Percentiles rank a stretch among this genome's conserved stretches.
Conservation (phyloP, 2,888 invertebrate genomes). For the Xestia c-nigrum region DNA sequence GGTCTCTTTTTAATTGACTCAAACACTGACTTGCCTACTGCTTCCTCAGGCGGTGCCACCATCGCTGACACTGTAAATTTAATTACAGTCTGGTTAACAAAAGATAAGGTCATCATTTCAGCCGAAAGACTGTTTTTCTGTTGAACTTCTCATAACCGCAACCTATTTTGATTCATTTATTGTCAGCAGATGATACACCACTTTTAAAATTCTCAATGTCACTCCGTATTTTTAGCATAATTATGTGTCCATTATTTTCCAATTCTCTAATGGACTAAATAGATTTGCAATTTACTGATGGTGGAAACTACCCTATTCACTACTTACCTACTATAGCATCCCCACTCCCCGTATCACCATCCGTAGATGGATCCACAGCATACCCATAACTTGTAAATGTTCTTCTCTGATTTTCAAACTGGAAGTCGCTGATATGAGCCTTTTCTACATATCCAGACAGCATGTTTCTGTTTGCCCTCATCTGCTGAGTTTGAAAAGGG, state of each 20-base stretch:
- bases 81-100: no score
- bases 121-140: no score
- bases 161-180: no score
- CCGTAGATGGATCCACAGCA: conserved; percentile 98
- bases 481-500: conserved; percentile 97
- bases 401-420: conserved; percentile 98
- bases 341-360: conserved; percentile 85
- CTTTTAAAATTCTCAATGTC: no score
- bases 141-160: neutral
- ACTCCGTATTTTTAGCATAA: no score
- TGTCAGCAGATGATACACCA: no score
- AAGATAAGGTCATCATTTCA: no score
- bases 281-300: no score
- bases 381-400: conserved; percentile 99
- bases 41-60: conserved; percentile 92
- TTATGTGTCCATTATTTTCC: no score
- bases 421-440: conserved; percentile 98
- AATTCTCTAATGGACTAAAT: no score
- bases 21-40: conserved; percentile 96
- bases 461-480: conserved; percentile 96
- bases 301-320: no score
- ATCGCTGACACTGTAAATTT: conserved; percentile 88
- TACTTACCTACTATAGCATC: conserved; percentile 88
- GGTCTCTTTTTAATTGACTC: conserved; percentile 94
- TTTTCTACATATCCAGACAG: conserved; percentile 98